Evolutionary conservation across 2,888 invertebrate species (phyloP).

Genomic region (Pseudococcus jackbeardsleyi): DNA sequence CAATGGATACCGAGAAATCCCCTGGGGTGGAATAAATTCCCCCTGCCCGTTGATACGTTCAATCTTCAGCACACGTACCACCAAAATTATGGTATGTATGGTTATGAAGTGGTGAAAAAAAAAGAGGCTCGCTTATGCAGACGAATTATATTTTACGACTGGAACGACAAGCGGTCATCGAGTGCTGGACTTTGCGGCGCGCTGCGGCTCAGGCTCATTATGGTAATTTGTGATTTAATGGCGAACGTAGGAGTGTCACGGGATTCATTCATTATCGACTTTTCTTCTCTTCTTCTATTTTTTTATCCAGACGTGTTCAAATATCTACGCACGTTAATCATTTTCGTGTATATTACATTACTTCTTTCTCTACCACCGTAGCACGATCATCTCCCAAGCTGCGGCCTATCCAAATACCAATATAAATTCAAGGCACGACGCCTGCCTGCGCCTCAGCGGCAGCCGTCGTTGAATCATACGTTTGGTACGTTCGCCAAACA

Average conservation of each 20-base stretch:
- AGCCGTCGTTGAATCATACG: constrained; percentile 14
- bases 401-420: neutral
- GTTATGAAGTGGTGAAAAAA: constrained; percentile 14
- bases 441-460: neutral
- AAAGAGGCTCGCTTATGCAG: neutral
- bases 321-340: constrained; percentile 21
- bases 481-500: constrained; percentile 3
- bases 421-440: neutral
- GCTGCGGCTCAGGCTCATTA: neutral
- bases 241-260: constrained; percentile 30
- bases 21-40: too few species aligned
- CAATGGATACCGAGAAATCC: too few species aligned
- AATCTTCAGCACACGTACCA: neutral
- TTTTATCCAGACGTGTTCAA: neutral
- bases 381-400: neutral
- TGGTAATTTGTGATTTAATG: constrained; percentile 43
- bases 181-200: neutral
- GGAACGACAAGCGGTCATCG: constrained; percentile 9
- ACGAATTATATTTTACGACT: constrained; percentile 22
- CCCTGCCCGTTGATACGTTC: neutral
- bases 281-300: neutral
- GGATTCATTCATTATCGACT: constrained; percentile 31
- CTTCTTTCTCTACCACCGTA: neutral
- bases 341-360: constrained; percentile 2
- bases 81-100: neutral